These are phyloP conservation scores for Cheilosia soror DNA, from an alignment of 2,888 invertebrate genomes.

Conservation along the genomic window DNA sequence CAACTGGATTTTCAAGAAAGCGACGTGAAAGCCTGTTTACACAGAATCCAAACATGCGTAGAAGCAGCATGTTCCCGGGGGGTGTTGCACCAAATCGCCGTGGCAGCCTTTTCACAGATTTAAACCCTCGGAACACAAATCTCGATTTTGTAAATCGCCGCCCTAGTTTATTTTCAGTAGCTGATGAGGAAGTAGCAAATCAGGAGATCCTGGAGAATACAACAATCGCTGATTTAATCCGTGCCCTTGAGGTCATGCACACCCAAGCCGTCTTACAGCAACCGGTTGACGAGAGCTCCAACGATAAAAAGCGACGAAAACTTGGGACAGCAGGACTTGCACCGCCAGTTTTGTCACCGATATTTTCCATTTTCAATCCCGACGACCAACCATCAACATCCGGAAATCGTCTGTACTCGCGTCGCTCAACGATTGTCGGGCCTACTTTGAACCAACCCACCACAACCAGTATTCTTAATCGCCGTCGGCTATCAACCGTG, in stretches of 20 bases:
- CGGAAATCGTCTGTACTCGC: slow-evolving; percentile 80
- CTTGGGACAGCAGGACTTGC: slow-evolving; percentile 85
- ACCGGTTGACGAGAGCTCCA: slow-evolving; percentile 26
- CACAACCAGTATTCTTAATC: slow-evolving; percentile 73
- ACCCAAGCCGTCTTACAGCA: slow-evolving; percentile 83
- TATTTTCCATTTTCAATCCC: slow-evolving; percentile 84
- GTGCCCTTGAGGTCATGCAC: slow-evolving; percentile 90
- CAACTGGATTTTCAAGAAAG: slow-evolving; percentile 73
- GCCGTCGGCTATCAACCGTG: slow-evolving; percentile 77
- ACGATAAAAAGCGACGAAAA: slow-evolving; percentile 81
- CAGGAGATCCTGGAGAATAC: slow-evolving; percentile 89
- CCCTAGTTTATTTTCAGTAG: slow-evolving; percentile 81
- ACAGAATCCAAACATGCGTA: slow-evolving; percentile 80
- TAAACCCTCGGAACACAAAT: slow-evolving; percentile 75
- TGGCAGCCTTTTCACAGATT: slow-evolving; percentile 80
- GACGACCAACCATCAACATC: slow-evolving; percentile 78
- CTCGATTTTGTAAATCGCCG: slow-evolving; percentile 78
- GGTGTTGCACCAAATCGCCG: slow-evolving; percentile 79
- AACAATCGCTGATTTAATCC: slow-evolving; percentile 91
- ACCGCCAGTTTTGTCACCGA: slow-evolving; percentile 84
- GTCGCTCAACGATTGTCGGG: slow-evolving; percentile 82
- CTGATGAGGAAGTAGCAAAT: slow-evolving; percentile 80
- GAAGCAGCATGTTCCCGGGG: slow-evolving; percentile 80
- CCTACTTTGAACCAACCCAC: slow-evolving; percentile 53
- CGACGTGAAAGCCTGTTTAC: slow-evolving; percentile 81